Evolutionary conservation across 1,140 invertebrate genomes (phyloP), one percentile per base, ranked within the genome.

Genomic region (Saxidomus purpurata): DNA sequence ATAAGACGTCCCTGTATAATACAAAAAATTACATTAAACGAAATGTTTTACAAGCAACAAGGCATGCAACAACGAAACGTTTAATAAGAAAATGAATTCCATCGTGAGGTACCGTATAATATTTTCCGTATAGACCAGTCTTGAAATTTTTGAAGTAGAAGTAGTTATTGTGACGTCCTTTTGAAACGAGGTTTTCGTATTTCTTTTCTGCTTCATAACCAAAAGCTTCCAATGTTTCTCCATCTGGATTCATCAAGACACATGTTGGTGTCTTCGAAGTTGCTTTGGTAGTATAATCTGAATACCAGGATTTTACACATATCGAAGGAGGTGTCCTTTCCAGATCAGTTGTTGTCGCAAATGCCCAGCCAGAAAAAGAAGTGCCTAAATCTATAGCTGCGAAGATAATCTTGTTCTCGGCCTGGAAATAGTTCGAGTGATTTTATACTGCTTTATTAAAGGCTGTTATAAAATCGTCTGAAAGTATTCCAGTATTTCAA

Each of bases 101-200:
- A n/a, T n/a, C n/a, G n/a, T n/a, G n/a, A n/a, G n/a, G n/a, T 55
- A 55, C 52, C 52, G 15, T 3, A 19, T 55, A 22, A 19, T 55
- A 55, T 22, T 80, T 55, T 22, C 25, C 49, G 13, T 59, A 52
- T 17, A 79, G 76, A 31, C 31, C 9, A 13, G 40, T 79, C 49
- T 79, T 79, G 76, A 79, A 79, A 19, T 49, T 9, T 47, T 31
- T 47, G 43, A 79, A 79, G 76, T n/a, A 79, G 47, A 22, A 52
- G 17, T 40, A 79, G 15, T 25, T 2, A 17, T 79, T 15, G 19
- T 79, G 38, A 3, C 49, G 0, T 2, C 31, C 15, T 52, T 79
- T 28, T 52, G 34, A 34, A 9, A 79, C 19, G 3, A 79, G 43
- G 28, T 79, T 43, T 9, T 34, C 76, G 15, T 79, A 79, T 28